Base-by-base conservation (phyloP, 2,797 vertebrate genomes). In the Chlorospingus semifuscus region DNA sequence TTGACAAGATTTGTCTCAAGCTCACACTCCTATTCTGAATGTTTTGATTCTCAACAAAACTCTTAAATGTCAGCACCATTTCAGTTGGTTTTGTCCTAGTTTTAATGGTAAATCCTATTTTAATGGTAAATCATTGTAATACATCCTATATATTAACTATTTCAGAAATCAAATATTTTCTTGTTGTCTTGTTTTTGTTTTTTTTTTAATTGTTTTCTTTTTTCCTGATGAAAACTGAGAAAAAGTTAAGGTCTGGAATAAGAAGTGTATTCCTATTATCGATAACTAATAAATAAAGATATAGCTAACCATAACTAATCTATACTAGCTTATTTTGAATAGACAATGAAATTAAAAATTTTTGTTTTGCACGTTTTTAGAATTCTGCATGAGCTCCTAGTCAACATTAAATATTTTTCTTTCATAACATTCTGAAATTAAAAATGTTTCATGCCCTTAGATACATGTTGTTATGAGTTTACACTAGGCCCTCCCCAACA, bases 141-240 rank as follows among this genome's bases (percentile, higher is more conserved):
- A 37, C 11, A 37, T 37, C 37, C 37, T 37, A 10, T 37, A 37
- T 37, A 37, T 37, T 37, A 37, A 37, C 37, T 37, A 37, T 37
- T 37, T 37, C 37, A 37, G 37, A 37, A 37, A 37, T 37, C 37
- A 37, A 37, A 37, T 37, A 37, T 37, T 37, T 37, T 37, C 37
- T 37, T 37, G 37, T 42, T 42, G 17, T 39, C 11, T 5, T 37
- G 16, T 41, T 18, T 39, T 42, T 15, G 24, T 36, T 36, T 46
- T 34, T 0, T n/a, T 10, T 39, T 53, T 7, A 0, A 29, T 23
- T 17, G 4, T 39, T 44, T 53, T 0, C 1, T 47, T 39, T 52
- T 37, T 30, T 55, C 11, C 11, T 49, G 11, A 14, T 65, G 18
- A 53, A 80, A 65, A 61, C 5, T 59, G 26, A 77, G n/a, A 5